These are phyloP conservation scores for Triplophysa yarkandensis DNA, from an alignment of 2,797 vertebrate species.

Conservation along the genomic window DNA sequence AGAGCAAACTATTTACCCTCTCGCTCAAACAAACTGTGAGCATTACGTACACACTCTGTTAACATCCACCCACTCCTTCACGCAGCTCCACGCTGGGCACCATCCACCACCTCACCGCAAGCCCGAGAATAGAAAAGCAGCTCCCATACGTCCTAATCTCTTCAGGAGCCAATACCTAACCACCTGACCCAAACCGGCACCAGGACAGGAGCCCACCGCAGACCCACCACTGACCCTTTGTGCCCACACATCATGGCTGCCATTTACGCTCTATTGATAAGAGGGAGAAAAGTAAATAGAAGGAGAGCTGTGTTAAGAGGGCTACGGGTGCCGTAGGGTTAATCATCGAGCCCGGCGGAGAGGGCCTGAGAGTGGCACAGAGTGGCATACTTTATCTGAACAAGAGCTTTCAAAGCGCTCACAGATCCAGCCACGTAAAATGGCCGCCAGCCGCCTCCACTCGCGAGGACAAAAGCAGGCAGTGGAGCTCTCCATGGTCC, in stretches of 20 bases:
- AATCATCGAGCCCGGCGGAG: slow-evolving; percentile 73
- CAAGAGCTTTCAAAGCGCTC: slow-evolving; percentile 62
- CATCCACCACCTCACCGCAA: slow-evolving; percentile 11
- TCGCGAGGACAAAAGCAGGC: slow-evolving; percentile 38
- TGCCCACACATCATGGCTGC: slow-evolving; percentile 23
- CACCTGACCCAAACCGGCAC: slow-evolving; percentile 1
- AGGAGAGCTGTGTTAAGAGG: slow-evolving; percentile 52
- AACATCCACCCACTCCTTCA: slow-evolving; percentile 53
- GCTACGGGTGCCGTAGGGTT: slow-evolving; percentile 65
- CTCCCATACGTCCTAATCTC: slow-evolving; percentile 1
- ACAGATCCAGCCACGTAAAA: slow-evolving; percentile 59
- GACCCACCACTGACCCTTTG: background rate
- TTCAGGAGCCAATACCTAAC: slow-evolving; percentile 3
- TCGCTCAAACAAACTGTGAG: slow-evolving; percentile 71
- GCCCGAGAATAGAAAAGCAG: slow-evolving; percentile 17
- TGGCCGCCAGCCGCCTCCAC: slow-evolving; percentile 56
- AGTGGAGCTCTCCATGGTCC: slow-evolving; percentile 33
- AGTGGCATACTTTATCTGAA: slow-evolving; percentile 64
- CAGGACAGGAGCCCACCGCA: slow-evolving; percentile 1
- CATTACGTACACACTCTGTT: slow-evolving; percentile 65
- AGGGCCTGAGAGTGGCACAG: slow-evolving; percentile 68
- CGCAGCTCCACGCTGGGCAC: slow-evolving; percentile 10
- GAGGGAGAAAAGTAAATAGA: slow-evolving; percentile 11
- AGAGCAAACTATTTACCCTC: slow-evolving; percentile 62
- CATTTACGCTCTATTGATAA: slow-evolving; percentile 23